phyloP scores from a whole-genome alignment of 2,113 vertebrate species.

The Carettochelys insculpta region DNA sequence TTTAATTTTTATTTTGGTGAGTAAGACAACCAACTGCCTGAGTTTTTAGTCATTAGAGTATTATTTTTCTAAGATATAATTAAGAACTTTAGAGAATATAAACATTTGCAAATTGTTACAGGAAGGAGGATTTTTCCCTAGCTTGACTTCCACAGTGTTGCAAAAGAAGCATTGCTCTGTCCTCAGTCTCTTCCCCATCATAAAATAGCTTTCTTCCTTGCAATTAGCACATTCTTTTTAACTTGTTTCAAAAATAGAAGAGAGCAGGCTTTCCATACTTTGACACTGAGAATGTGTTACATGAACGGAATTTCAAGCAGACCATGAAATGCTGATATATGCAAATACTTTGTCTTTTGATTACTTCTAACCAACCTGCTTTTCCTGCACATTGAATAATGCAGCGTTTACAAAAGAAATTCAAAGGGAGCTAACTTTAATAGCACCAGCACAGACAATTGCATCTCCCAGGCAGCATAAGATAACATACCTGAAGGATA shows the following conservation, averaged over 20 bases:
- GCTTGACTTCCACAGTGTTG: neutral
- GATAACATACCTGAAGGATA: neutral
- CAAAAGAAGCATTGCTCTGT: neutral
- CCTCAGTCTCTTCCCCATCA: neutral
- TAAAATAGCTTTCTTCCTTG: neutral
- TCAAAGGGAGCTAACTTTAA: neutral
- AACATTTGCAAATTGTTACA: neutral
- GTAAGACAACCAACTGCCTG: neutral
- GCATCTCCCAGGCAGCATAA: neutral
- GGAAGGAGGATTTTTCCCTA: neutral
- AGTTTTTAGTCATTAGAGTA: neutral
- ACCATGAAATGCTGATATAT: neutral
- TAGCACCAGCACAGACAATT: neutral
- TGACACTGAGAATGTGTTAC: neutral
- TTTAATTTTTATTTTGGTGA: neutral
- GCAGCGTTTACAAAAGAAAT: neutral
- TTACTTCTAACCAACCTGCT: neutral
- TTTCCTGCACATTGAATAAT: neutral
- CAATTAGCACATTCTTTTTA: neutral
- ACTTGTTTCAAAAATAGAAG: neutral
- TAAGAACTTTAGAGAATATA: neutral
- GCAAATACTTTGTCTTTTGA: neutral
- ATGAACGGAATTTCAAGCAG: neutral
- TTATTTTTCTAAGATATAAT: neutral
- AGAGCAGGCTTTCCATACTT: neutral